Percentiles rank a stretch among this genome's conserved stretches.
These are phyloP conservation scores for Telmatochromis bifrenatus DNA, from an alignment of 2,113 vertebrate genomes.

Conservation along the genomic window DNA sequence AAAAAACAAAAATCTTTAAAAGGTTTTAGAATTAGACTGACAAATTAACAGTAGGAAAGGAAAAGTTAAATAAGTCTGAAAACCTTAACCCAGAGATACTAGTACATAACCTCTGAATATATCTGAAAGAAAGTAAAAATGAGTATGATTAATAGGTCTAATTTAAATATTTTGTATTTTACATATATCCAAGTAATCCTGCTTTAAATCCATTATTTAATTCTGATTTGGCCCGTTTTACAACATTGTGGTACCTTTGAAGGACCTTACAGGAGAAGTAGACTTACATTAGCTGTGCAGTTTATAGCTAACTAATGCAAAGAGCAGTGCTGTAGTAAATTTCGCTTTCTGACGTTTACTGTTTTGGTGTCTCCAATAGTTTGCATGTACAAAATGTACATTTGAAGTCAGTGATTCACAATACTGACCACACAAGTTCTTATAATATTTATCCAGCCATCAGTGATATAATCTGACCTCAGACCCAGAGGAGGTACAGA, in stretches of 20 bases:
- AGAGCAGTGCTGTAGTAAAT: background rate
- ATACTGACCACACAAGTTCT: background rate
- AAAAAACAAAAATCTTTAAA: background rate
- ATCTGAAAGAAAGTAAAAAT: background rate
- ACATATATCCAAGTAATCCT: background rate
- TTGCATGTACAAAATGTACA: background rate
- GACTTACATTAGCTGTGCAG: background rate
- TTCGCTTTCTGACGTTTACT: background rate
- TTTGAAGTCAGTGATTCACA: background rate
- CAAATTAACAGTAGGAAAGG: background rate
- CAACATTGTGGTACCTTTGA: background rate
- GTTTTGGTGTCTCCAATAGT: background rate
- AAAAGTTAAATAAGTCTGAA: background rate
- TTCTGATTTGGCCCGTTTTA: background rate
- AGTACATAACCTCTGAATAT: background rate
- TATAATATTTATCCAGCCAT: background rate
- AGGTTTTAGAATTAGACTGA: background rate
- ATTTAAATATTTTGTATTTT: background rate
- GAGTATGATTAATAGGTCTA: background rate
- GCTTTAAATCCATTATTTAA: background rate
- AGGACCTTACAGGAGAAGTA: background rate
- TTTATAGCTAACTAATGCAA: background rate
- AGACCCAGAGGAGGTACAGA: background rate
- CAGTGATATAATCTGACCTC: background rate
- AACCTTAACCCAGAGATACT: background rate